Base-by-base conservation (phyloP, 37 sponge, comb jelly and placozoan species). In the Hormiphora californensis region DNA sequence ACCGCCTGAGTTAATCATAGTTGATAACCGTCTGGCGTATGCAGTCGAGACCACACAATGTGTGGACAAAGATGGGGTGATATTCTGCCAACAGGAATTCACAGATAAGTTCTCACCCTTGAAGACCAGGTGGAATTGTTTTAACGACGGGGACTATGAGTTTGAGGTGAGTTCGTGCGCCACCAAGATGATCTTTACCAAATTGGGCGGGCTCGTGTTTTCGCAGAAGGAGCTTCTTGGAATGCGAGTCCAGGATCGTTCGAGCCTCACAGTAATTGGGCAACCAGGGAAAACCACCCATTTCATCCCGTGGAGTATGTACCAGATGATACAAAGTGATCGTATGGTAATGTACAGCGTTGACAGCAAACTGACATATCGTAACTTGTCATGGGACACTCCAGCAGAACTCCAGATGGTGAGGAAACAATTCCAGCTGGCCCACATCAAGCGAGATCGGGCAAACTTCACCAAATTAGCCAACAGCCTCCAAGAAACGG, bases 71-170 rank as follows among this genome's bases (percentile, higher is more conserved):
- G 44, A 73, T 1, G 81, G 43, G 28, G 12, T 73, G 3, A 39
- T 73, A n/a, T 46, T 73, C 4, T 73, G 81, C 23, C 81, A 73
- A 19, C 81, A 73, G 46, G 81, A 73, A 4, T 73, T 32, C 81
- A 36, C 12, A 27, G 81, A 73, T 30, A 4, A 9, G 2, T 73
- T 27, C 11, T 73, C 81, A 3, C 81, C 81, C 41, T 43, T 21
- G 3, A 40, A 43, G 1, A 1, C 0, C 1, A 0, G 43, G 41
- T n/a, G 12, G 9, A 33, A 33, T 7, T 73, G 81, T 73, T 28
- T 73, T 19, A 73, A 33, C 2, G n/a, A n/a, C n/a, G n/a, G n/a
- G n/a, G n/a, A n/a, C n/a, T 43, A 27, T 41, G 43, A 39, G 5
- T 4, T 11, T 4, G 28, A 40, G 9, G 46, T 41, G 5, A 1